Base-by-base conservation (phyloP, 2,888 invertebrate genomes). In the Pteria penguin region DNA sequence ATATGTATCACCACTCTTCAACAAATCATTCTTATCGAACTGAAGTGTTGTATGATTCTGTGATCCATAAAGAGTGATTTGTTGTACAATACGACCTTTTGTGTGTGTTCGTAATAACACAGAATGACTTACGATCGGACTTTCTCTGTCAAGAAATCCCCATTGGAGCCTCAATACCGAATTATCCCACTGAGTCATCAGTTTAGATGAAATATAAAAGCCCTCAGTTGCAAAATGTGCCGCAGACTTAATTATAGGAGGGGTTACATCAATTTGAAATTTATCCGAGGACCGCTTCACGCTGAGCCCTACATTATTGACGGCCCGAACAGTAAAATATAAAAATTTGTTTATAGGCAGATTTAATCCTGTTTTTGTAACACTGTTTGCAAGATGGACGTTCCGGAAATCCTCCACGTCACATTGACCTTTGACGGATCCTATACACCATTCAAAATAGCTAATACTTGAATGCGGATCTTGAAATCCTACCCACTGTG, bases 401-500 rank as follows among this genome's bases (percentile, higher is more conserved):
- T 72, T 69, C 5, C 60, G 70, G n/a, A 32, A 55, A 8, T 22
- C 72, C 69, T n/a, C 67, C n/a, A 76, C 52, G 33, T 84, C 81
- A 71, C 81, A 81, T 4, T n/a, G 27, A 18, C 55, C 67, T n/a
- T 8, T 24, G 11, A 14, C 27, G 18, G 52, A 72, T 29, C 84
- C 81, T 22, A 81, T 58, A 65, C 84, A 84, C 55, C 73, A 69
- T 33, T 74, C 72, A 55, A 80, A 84, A 27, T 75, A 72, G n/a
- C 76, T 54, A 8, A 84, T 76, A 8, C 75, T 79, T 2, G 81
- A 80, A 27, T 84, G 78, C 0, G 82, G 82, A 69, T 84, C 83
- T 26, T 61, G 66, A 57, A 79, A 79, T 8, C 79, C 79, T 26
- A 69, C 27, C 79, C 79, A 79, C 33, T 63, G 71, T 8, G 71